phyloP scores from a whole-genome alignment of 2,888 invertebrate species.

The Eupeodes latifasciatus region DNA sequence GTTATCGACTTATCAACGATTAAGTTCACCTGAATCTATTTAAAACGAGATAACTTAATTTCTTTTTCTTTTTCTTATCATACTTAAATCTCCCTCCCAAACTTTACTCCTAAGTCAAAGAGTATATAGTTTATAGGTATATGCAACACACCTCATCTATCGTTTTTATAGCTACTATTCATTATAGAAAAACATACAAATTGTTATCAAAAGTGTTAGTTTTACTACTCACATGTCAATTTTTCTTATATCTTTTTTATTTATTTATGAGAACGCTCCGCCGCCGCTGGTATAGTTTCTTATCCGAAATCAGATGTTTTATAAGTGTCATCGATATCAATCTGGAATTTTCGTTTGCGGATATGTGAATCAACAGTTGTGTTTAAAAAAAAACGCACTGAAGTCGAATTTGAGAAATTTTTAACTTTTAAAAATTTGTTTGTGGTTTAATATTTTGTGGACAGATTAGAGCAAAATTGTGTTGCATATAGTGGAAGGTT shows the following conservation, averaged over 20 bases:
- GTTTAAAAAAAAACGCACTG: background rate
- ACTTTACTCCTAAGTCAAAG: conserved; percentile 45
- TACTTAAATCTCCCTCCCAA: conserved; percentile 31
- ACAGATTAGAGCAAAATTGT: too few relatives aligned
- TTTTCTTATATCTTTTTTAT: conserved; percentile 7
- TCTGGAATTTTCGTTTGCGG: conserved; percentile 38
- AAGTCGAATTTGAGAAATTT: too few relatives aligned
- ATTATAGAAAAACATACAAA: conserved; percentile 29
- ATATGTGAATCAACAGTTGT: background rate
- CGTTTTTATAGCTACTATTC: background rate
- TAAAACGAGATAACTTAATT: conserved; percentile 44
- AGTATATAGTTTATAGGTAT: conserved; percentile 1
- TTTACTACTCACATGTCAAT: conserved; percentile 42
- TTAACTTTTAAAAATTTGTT: too few relatives aligned
- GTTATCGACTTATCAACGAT: conserved; percentile 1
- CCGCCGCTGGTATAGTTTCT: conserved; percentile 19
- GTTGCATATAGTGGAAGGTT: too few relatives aligned
- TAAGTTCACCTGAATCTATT: conserved; percentile 8
- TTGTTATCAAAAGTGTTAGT: conserved; percentile 46
- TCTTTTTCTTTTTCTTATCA: conserved; percentile 48
- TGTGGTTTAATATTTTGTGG: too few relatives aligned
- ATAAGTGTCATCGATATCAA: conserved; percentile 68
- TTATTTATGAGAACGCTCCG: conserved; percentile 62
- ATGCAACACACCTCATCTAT: background rate
- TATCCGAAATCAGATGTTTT: conserved; percentile 64